phyloP scores from a whole-genome alignment of 2,113 vertebrate genomes.

The Pandion haliaetus region DNA sequence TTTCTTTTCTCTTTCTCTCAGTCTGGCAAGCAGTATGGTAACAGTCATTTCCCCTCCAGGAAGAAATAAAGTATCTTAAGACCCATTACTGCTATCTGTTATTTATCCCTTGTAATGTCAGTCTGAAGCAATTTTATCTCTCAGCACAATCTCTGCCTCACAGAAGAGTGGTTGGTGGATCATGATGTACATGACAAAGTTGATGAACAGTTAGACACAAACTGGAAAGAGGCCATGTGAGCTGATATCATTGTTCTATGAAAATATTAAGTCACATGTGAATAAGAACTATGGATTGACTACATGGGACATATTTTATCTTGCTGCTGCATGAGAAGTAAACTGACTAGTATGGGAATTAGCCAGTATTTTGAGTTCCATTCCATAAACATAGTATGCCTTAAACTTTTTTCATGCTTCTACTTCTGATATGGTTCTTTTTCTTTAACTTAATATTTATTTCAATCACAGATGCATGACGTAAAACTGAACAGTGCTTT shows the following conservation, averaged over 20 bases:
- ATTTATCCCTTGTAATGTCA: slow-evolving; percentile 17
- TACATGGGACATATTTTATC: neutral
- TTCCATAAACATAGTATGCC: neutral
- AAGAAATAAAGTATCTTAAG: slow-evolving; percentile 23
- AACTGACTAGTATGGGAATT: neutral
- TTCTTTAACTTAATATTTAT: neutral
- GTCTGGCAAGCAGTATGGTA: neutral
- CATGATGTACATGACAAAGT: slow-evolving; percentile 38
- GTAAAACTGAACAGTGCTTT: neutral
- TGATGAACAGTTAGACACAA: neutral
- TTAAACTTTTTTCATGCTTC: neutral
- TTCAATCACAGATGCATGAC: neutral
- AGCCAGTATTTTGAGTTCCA: neutral
- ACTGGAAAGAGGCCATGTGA: slow-evolving; percentile 3
- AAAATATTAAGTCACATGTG: neutral
- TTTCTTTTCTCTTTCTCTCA: slow-evolving; percentile 18
- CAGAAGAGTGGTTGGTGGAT: slow-evolving; percentile 44
- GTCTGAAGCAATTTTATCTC: slow-evolving; percentile 40
- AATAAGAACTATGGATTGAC: neutral
- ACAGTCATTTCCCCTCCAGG: slow-evolving; percentile 32
- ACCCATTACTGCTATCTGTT: neutral
- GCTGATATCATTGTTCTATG: neutral
- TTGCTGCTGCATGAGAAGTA: neutral
- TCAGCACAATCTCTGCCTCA: slow-evolving; percentile 5
- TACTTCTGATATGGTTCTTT: neutral